A percentile compares a stretch with the other conserved stretches of the same genome.
Conservation (phyloP, 2,888 invertebrate species). For the Cistogaster globosa region DNA sequence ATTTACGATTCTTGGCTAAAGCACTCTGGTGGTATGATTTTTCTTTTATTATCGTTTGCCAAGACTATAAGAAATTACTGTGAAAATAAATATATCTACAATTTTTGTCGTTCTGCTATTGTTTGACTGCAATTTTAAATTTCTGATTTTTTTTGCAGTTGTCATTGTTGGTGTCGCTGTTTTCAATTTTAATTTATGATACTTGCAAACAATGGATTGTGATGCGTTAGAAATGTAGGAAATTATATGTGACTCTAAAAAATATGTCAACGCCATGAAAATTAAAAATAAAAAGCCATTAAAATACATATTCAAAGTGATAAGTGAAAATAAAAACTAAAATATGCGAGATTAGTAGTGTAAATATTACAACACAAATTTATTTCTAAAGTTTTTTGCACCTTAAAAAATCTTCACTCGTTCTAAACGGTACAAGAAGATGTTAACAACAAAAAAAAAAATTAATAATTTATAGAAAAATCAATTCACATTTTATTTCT, state of each 20-base stretch:
- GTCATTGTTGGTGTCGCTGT: conserved; percentile 46
- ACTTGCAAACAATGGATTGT: conserved; percentile 68
- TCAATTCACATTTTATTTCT: no score
- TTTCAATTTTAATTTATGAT: conserved; percentile 67
- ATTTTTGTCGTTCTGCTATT: conserved; percentile 35
- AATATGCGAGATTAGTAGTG: neutral
- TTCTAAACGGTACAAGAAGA: no score
- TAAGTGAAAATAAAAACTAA: neutral
- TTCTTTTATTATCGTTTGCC: conserved; percentile 46
- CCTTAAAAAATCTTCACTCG: no score
- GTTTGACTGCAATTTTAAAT: conserved; percentile 68
- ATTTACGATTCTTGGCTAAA: conserved; percentile 60
- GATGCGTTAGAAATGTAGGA: conserved; percentile 72
- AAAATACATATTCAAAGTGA: conserved; percentile 9
- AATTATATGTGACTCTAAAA: conserved; percentile 71
- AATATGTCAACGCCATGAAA: conserved; percentile 70
- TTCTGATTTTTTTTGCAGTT: conserved; percentile 39
- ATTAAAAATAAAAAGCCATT: conserved; percentile 9
- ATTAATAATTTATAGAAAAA: no score
- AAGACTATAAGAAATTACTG: conserved; percentile 67
- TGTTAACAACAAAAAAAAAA: no score
- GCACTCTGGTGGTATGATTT: conserved; percentile 28
- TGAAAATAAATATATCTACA: conserved; percentile 47
- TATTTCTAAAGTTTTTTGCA: no score
- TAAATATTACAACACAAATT: no score